phyloP scores from a whole-genome alignment of 2,113 vertebrate genomes.

The Grantiella picta region DNA sequence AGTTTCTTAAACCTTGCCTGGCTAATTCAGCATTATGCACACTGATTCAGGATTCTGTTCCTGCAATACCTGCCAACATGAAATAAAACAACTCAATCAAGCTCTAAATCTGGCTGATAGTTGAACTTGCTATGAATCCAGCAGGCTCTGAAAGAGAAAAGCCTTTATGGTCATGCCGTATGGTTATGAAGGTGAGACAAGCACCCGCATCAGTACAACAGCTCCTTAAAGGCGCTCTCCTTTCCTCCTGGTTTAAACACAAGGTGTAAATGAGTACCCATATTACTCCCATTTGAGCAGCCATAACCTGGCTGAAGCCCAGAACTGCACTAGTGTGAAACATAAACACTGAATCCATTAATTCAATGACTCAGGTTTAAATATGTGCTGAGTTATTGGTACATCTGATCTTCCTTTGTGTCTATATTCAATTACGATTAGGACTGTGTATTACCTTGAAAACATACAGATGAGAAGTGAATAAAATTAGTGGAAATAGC shows the following conservation, averaged over 20 bases:
- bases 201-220: background rate
- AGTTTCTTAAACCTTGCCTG: background rate
- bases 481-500: background rate
- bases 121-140: background rate
- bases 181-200: background rate
- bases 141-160: background rate
- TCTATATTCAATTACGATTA: background rate
- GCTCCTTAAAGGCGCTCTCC: background rate
- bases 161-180: background rate
- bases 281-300: background rate
- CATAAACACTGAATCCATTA: background rate
- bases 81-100: constrained; percentile 3
- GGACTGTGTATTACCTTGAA: background rate
- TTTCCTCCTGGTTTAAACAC: background rate
- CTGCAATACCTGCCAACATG: background rate
- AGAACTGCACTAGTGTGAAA: background rate
- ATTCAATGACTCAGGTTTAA: background rate
- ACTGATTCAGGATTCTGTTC: background rate
- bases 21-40: background rate
- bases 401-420: background rate
- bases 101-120: background rate
- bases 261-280: background rate
- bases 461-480: background rate
- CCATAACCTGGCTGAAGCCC: background rate
- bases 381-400: background rate